Evolutionary conservation across 2,113 vertebrate species (phyloP).

Genomic region (Furnarius figulus): DNA sequence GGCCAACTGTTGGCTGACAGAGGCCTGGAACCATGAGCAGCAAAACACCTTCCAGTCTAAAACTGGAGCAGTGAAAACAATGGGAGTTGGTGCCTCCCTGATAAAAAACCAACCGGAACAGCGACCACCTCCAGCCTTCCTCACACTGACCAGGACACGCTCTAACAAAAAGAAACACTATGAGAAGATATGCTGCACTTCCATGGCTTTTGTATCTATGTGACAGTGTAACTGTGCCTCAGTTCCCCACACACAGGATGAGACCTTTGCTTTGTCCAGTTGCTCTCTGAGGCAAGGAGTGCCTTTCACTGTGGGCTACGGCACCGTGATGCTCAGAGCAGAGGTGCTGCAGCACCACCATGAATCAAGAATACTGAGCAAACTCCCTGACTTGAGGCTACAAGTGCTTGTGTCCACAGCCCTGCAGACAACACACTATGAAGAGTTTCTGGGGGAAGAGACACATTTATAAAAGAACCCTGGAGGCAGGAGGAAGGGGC

Average conservation of each 20-base stretch:
- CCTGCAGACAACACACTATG: fast-evolving
- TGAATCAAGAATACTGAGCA: not conserved
- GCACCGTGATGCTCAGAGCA: not conserved
- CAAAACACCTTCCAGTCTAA: not conserved
- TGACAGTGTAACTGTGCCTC: not conserved
- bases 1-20: not conserved
- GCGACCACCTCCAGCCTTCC: not conserved
- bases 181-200: not conserved
- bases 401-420: not conserved
- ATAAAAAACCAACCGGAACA: not conserved
- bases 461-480: not conserved
- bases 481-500: not conserved
- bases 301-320: too few relatives aligned
- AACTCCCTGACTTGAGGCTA: not conserved
- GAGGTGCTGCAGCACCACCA: not conserved
- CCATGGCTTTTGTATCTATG: fast-evolving
- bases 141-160: not conserved
- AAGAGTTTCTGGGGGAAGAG: not conserved
- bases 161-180: not conserved
- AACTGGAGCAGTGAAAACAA: not conserved
- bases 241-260: not conserved
- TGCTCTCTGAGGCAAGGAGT: not conserved
- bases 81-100: not conserved
- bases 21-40: not conserved
- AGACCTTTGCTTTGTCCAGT: not conserved